These are phyloP conservation scores for Carduelis carduelis DNA, from an alignment of 2,797 vertebrate genomes.

Conservation along the genomic window DNA sequence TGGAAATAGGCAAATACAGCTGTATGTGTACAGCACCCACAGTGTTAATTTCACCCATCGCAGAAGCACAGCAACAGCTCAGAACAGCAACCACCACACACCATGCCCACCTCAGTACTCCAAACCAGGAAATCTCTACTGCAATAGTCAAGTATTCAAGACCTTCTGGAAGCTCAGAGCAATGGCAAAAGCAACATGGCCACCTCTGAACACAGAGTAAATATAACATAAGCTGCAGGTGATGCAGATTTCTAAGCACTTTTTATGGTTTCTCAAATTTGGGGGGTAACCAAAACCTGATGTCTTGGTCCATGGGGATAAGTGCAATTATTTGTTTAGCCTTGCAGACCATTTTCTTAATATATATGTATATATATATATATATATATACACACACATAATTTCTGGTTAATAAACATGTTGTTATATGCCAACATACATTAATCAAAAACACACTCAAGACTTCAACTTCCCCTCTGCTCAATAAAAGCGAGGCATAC, in stretches of 20 bases:
- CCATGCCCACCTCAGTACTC: neutral
- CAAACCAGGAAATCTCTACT: neutral
- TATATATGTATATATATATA: too few species aligned
- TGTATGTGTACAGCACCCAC: neutral
- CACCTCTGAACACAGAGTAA: neutral
- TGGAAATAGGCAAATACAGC: neutral
- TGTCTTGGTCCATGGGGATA: neutral
- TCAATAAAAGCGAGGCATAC: neutral
- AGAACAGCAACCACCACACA: neutral
- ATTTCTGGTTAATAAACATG: neutral
- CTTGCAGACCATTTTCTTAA: neutral
- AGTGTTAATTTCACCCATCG: neutral
- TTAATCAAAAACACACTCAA: neutral
- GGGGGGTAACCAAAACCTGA: neutral
- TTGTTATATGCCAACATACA: neutral
- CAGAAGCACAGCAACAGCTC: neutral
- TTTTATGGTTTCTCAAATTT: neutral
- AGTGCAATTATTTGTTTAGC: neutral
- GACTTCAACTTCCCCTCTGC: neutral
- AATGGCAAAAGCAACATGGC: neutral
- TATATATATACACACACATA: too few species aligned
- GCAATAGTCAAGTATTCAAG: neutral
- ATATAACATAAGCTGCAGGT: neutral
- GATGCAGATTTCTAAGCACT: neutral
- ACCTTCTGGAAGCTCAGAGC: neutral